Evolutionary conservation across 2,888 invertebrate genomes (phyloP), one percentile per base, ranked within the genome.

Genomic region (Lacanobia wlatinum): DNA sequence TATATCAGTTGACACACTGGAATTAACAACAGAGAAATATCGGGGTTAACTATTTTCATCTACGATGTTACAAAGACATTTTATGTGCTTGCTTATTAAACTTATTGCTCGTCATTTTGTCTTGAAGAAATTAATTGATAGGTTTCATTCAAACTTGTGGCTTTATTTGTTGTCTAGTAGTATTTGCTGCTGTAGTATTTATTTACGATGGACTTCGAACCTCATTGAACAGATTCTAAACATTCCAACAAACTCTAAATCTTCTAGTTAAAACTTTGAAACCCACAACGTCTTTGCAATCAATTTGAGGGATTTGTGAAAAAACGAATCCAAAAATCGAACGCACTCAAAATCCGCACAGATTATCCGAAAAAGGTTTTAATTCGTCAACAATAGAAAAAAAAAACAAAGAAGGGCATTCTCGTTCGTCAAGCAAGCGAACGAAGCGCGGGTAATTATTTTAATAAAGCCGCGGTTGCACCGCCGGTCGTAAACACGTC

Each of bases 391-490:
- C 85, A 84, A 86, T 78, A 83, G 77, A 84, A 82, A 84, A 75
- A 28, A 80, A 76, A 80, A 80, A 23, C 79, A 73, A 84, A 89
- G 77, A 86, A 83, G 84, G 84, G 73, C 84, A 89, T 87, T 88
- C 87, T 88, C 90, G 87, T 90, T 88, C 87, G 83, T 88, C 87
- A 89, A 83, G 79, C 84, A 73, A 78, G 81, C 83, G 84, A 85
- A 87, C 88, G 89, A 87, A 87, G 87, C 85, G 78, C 82, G 84
- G 88, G 88, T 91, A 92, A 92, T 92, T 92, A 92, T 91, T 91
- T 90, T 91, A 92, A 91, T 91, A 91, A 92, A 91, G 86, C 90
- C 83, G 87, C 86, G 89, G 86, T 87, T 84, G 83, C 83, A 84
- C 71, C 53, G 76, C 74, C 84, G 86, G 80, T 89, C 90, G 90